These are phyloP conservation scores for Leptopilina boulardi DNA, from an alignment of 1,140 invertebrate species.

Conservation along the genomic window DNA sequence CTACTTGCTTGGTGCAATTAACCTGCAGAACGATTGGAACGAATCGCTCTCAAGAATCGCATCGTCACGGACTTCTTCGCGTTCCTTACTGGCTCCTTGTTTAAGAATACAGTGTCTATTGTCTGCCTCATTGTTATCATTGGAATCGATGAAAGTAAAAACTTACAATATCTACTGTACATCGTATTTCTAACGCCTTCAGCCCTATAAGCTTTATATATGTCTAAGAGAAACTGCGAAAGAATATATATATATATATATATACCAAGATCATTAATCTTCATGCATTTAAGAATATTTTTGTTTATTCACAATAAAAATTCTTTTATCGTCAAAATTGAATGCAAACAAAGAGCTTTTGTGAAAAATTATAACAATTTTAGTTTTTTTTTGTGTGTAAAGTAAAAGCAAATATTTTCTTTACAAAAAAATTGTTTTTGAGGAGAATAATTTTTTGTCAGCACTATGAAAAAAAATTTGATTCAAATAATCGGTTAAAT, in stretches of 20 bases:
- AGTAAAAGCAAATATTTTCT: too few relatives aligned
- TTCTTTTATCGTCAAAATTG: too few relatives aligned
- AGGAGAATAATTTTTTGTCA: too few relatives aligned
- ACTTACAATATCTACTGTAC: slow-evolving; percentile 40
- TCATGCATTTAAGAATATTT: background rate
- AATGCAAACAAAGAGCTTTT: too few relatives aligned
- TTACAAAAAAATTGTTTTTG: too few relatives aligned
- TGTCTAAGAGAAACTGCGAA: slow-evolving; percentile 16
- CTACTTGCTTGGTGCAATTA: slow-evolving; percentile 47
- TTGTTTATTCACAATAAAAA: too few relatives aligned
- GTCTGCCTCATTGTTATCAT: slow-evolving; percentile 25
- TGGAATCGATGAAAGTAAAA: slow-evolving; percentile 39
- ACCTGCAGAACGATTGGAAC: slow-evolving; percentile 36
- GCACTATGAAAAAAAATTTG: too few relatives aligned
- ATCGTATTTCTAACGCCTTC: slow-evolving; percentile 38
- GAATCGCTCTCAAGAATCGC: slow-evolving; percentile 46
- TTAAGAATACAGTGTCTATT: slow-evolving; percentile 21
- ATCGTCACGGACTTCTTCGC: slow-evolving; percentile 44
- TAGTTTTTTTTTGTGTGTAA: too few relatives aligned
- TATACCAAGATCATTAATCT: slow-evolving; percentile 53
- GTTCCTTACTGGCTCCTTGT: slow-evolving; percentile 38
- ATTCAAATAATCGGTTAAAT: too few relatives aligned
- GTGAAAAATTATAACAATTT: too few relatives aligned
- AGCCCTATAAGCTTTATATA: background rate
- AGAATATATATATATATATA: background rate